Base-by-base conservation (phyloP, 2,113 vertebrate genomes). In the Lagenorhynchus albirostris region DNA sequence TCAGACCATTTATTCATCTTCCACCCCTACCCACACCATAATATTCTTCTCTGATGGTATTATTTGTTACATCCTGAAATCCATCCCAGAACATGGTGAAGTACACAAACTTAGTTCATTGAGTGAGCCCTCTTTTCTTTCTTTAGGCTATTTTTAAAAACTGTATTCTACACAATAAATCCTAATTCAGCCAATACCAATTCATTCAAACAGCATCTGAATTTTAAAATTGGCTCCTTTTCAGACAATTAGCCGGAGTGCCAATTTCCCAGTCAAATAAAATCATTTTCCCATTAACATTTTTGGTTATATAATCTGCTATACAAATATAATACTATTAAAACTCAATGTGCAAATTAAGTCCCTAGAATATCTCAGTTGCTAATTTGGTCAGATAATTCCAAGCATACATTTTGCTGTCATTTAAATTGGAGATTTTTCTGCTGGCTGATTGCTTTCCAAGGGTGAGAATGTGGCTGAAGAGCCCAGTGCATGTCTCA, bases 211-310 rank as follows among this genome's bases (percentile, higher is more conserved):
- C 92, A 96, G 97, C 98, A 96, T 97, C 96, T 98, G 97, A 97
- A 98, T 97, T 98, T 98, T 98, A 98, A 98, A 98, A 97, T 95
- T 98, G 98, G 98, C 97, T 98, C 53, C 94, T 94, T 97, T 98
- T 98, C 98, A 98, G 98, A 98, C 97, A 98, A 98, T 98, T 98
- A 98, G 98, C 96, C 9, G 55, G 94, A 93, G 96, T 98, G 98
- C 98, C 98, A 98, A 98, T 98, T 98, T 98, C 94, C 97, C 87
- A 98, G 98, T 98, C 97, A 98, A 97, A 98, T 97, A 98, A 98
- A 97, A 98, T 97, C 96, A 98, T 97, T 97, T 98, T 95, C 96
- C 97, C 97, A 98, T 98, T 98, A 98, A 98, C 97, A 98, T 97
- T 98, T 98, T 98, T 97, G 95, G 97, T 98, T 97, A 98, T 97